Evolutionary conservation across 2,797 vertebrate genomes (phyloP).

Genomic region (Podargus strigoides): DNA sequence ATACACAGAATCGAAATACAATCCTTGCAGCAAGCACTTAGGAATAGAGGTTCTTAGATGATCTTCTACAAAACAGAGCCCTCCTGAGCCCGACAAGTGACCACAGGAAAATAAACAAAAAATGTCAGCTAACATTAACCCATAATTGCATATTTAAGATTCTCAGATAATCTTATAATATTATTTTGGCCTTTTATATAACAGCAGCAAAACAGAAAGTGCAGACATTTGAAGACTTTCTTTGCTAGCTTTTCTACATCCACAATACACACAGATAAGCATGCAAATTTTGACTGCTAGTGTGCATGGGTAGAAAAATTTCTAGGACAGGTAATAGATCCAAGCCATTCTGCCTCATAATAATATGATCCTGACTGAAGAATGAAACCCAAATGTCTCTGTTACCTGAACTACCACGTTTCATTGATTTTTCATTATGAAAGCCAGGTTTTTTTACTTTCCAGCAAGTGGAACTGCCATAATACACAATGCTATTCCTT

Average conservation of each 20-base stretch:
- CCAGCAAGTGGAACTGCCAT: background rate
- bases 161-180: background rate
- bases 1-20: background rate
- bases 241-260: background rate
- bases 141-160: background rate
- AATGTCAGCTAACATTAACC: background rate
- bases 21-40: background rate
- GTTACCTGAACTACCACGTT: background rate
- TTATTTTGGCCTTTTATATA: constrained; percentile 13
- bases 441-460: background rate
- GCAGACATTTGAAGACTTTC: background rate
- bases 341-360: background rate
- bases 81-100: background rate
- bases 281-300: background rate
- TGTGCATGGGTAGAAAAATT: background rate
- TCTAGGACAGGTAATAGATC: background rate
- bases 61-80: background rate
- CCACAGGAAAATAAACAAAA: background rate
- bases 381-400: background rate
- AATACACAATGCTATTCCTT: background rate
- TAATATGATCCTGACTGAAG: background rate
- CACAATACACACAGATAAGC: background rate
- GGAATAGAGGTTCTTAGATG: background rate
- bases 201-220: background rate
- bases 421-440: background rate